These are phyloP conservation scores for Ptilonorhynchus violaceus DNA, from an alignment of 2,113 vertebrate species.

Conservation along the genomic window DNA sequence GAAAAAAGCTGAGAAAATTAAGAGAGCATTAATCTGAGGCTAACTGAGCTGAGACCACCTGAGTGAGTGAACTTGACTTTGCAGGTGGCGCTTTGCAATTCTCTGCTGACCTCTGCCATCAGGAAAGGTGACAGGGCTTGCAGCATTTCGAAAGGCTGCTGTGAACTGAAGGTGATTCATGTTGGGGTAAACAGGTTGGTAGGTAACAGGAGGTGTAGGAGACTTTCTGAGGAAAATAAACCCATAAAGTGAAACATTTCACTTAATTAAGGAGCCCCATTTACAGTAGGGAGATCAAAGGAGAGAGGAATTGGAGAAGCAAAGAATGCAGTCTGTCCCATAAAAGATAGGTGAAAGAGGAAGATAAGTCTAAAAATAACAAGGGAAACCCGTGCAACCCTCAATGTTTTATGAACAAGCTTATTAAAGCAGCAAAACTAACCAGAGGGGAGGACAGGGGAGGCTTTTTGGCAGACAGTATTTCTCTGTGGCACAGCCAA, in stretches of 20 bases:
- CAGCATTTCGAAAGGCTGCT: neutral
- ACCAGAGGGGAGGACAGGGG: neutral
- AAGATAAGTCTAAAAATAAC: constrained; percentile 41
- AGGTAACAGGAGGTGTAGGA: constrained; percentile 25
- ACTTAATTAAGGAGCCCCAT: neutral
- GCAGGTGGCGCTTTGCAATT: neutral
- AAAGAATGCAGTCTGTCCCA: constrained; percentile 2
- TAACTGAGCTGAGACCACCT: neutral
- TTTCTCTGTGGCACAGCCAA: neutral
- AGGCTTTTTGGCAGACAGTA: neutral
- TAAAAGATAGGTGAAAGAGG: constrained; percentile 17
- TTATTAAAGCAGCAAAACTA: constrained; percentile 5
- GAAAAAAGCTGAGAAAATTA: neutral
- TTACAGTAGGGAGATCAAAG: constrained; percentile 51
- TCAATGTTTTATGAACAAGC: neutral
- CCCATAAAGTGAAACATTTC: constrained; percentile 12
- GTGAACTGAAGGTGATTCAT: neutral
- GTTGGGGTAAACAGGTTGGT: neutral
- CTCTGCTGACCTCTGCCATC: neutral
- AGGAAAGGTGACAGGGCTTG: neutral
- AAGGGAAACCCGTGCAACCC: neutral
- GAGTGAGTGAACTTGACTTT: neutral
- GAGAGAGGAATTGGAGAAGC: constrained; percentile 3
- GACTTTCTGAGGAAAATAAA: constrained; percentile 21
- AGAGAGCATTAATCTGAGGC: neutral